Evolutionary conservation across 2,797 vertebrate genomes (phyloP).

Genomic region (Sebastes trivittatus): DNA sequence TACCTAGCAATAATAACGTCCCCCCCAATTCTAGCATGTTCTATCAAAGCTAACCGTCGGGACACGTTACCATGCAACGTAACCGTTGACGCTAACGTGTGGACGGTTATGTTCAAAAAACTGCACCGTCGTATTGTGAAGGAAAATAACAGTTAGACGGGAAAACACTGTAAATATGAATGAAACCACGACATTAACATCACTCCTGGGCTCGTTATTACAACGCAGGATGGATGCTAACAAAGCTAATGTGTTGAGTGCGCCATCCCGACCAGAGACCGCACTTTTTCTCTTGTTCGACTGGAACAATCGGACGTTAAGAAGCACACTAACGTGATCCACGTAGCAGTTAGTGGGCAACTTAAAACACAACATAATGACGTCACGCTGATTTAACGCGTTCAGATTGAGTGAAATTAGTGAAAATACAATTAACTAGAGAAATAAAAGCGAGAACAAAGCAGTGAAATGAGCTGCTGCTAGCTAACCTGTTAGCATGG

Average conservation of each 20-base stretch:
- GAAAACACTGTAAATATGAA: too few species aligned
- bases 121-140: too few species aligned
- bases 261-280: conserved; percentile 60
- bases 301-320: conserved; percentile 60
- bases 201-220: accelerated
- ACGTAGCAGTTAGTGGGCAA: not conserved
- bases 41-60: not conserved
- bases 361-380: not conserved
- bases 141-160: not conserved
- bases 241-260: conserved; percentile 33
- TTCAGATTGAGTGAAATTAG: accelerated
- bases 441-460: conserved; percentile 40
- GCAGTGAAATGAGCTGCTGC: conserved; percentile 9
- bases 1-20: not conserved
- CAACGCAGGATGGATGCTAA: not conserved
- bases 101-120: not conserved
- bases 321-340: conserved; percentile 26
- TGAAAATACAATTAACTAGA: not conserved
- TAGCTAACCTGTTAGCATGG: conserved; percentile 54
- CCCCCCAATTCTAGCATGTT: conserved; percentile 44
- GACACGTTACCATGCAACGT: not conserved
- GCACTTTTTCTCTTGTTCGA: conserved; percentile 76
- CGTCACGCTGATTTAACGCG: accelerated
- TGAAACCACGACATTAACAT: accelerated
- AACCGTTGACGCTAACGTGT: accelerated